Evolutionary conservation across 2,113 vertebrate genomes (phyloP).

Genomic region (Triplophysa dalaica): DNA sequence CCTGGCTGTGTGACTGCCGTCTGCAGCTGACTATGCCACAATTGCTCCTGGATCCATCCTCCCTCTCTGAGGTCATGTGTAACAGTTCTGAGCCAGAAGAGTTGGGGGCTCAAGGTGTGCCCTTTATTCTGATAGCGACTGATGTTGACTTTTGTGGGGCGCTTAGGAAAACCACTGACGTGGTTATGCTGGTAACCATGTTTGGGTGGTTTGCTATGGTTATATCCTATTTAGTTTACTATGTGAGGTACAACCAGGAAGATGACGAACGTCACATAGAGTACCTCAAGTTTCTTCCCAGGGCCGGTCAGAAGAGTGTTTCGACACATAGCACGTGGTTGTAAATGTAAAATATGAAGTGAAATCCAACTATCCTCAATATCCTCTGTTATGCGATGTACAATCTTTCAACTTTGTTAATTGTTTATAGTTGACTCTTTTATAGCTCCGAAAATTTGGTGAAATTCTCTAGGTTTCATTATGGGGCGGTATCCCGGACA

Average conservation of each 20-base stretch:
- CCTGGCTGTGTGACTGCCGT: constrained; percentile 84
- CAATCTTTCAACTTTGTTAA: too few species aligned
- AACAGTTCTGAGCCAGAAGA: constrained; percentile 72
- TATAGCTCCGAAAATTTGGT: too few species aligned
- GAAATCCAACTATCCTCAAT: too few species aligned
- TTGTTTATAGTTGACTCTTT: too few species aligned
- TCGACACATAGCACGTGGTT: constrained; percentile 13
- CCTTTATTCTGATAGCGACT: constrained; percentile 72
- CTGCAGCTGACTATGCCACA: constrained; percentile 79
- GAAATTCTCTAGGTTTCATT: too few species aligned
- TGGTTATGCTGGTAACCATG: constrained; percentile 61
- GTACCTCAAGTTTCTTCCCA: constrained; percentile 56
- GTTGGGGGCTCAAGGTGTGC: constrained; percentile 69
- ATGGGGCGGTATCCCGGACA: too few species aligned
- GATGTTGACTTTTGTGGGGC: constrained; percentile 76
- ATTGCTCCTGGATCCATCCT: constrained; percentile 72
- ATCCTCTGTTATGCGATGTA: too few species aligned
- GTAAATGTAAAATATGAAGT: neutral
- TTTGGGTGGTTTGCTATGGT: constrained; percentile 60
- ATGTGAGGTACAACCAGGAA: constrained; percentile 56
- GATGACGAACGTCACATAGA: constrained; percentile 48
- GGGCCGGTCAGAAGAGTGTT: neutral
- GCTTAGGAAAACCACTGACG: constrained; percentile 55
- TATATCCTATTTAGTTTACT: constrained; percentile 56
- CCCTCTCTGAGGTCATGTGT: constrained; percentile 65